These are phyloP conservation scores for Ornithoptera alexandrae DNA, from an alignment of 2,888 invertebrate species.

Conservation along the genomic window DNA sequence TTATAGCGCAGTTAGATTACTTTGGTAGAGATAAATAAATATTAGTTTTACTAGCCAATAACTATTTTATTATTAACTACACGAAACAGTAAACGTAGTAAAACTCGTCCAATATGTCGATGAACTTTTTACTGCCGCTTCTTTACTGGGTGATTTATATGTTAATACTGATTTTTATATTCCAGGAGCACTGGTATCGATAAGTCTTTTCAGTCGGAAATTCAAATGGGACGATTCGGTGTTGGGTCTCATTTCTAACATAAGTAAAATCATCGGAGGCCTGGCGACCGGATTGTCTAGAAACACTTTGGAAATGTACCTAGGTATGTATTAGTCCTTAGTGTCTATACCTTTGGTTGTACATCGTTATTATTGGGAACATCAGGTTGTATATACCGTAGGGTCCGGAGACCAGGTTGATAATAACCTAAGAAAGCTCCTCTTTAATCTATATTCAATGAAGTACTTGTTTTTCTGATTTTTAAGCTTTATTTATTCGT, in stretches of 20 bases:
- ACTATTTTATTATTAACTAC: no score
- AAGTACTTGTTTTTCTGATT: no score
- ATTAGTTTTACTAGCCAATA: no score
- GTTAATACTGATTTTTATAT: slow-evolving; percentile 26
- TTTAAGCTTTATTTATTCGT: no score
- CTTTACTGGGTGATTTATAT: slow-evolving; percentile 2
- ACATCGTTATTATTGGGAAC: no score
- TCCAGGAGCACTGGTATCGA: slow-evolving; percentile 65
- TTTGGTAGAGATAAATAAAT: no score
- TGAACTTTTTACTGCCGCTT: no score
- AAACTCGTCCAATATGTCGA: neutral
- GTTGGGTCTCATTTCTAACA: slow-evolving; percentile 59
- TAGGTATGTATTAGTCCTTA: slow-evolving; percentile 45
- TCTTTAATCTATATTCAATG: no score
- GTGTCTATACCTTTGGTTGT: no score
- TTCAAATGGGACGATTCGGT: slow-evolving; percentile 65
- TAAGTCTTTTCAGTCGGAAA: slow-evolving; percentile 63
- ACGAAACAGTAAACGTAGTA: neutral
- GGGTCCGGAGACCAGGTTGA: no score
- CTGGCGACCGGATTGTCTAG: slow-evolving; percentile 56
- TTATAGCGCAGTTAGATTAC: slow-evolving; percentile 13
- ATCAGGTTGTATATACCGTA: no score
- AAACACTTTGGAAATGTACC: slow-evolving; percentile 59
- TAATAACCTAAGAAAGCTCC: no score
- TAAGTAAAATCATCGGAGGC: slow-evolving; percentile 61